phyloP scores from a whole-genome alignment of 1,140 invertebrate species.

The Ostrea denselamellosa region DNA sequence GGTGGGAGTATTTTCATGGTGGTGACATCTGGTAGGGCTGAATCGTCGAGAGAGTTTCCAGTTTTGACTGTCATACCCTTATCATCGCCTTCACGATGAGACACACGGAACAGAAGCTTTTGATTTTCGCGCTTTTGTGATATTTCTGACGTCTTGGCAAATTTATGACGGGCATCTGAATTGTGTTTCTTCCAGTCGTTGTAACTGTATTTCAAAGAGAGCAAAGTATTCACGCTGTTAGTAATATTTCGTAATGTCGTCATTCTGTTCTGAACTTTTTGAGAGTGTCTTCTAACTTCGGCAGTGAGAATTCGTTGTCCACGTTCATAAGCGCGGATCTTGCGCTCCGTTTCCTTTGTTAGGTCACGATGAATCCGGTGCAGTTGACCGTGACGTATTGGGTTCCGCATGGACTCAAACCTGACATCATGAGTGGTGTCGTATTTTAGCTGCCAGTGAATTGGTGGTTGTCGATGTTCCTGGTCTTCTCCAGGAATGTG shows the following conservation, averaged over 20 bases:
- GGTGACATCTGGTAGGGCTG: not conserved
- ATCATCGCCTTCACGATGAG: not conserved
- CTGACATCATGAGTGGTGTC: slow-evolving; percentile 41
- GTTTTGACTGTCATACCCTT: not conserved
- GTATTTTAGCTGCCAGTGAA: slow-evolving; percentile 38
- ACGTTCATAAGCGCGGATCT: slow-evolving; percentile 39
- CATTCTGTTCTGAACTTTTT: slow-evolving; percentile 34
- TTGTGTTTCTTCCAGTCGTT: slow-evolving; percentile 13
- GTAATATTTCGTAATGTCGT: slow-evolving; percentile 6
- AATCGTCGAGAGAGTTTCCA: not conserved
- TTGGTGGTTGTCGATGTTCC: not conserved
- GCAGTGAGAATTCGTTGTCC: slow-evolving; percentile 24
- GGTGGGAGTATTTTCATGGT: not conserved
- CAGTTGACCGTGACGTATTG: slow-evolving; percentile 21
- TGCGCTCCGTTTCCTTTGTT: not conserved
- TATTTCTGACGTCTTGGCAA: not conserved
- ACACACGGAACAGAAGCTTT: slow-evolving; percentile 17
- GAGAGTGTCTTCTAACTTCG: slow-evolving; percentile 9
- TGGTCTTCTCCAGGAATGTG: slow-evolving; percentile 35
- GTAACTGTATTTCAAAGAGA: slow-evolving; percentile 37
- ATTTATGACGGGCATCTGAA: not conserved
- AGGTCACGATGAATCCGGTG: slow-evolving; percentile 31
- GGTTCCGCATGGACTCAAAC: slow-evolving; percentile 40
- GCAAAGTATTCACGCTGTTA: slow-evolving; percentile 6
- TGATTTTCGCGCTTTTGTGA: not conserved